Base-by-base conservation (phyloP, 2,113 vertebrate genomes). In the Glaucomys volans region DNA sequence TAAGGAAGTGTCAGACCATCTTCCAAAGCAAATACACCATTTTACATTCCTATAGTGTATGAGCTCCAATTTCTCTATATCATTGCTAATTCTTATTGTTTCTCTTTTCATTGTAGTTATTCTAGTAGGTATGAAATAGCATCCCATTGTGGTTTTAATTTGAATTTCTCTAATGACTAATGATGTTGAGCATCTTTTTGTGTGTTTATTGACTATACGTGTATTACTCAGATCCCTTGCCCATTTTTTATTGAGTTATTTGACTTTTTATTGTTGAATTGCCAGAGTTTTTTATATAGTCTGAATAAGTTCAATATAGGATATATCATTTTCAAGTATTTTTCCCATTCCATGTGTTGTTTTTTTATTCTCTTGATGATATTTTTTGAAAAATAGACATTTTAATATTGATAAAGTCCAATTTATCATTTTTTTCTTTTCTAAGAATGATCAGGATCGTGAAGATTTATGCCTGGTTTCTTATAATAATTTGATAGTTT, bases 321-420 rank as follows among this genome's bases (percentile, higher is more conserved):
- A 79, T 50, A 87, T 50, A 69, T 80, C 40, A 79, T 62, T 93
- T 93, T 6, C 30, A 91, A 75, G 66, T 71, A 83, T 82, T 84
- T 42, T 42, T 80, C n/a, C 22, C 47, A 75, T 67, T 69, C 14
- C 69, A 4, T 72, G 32, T 18, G 14, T 93, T 82, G 54, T 44
- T 93, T 89, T 79, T 40, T 57, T 24, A 42, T 52, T 72, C 83
- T 86, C 44, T 72, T 91, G 17, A 74, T 59, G 13, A 20, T 87
- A n/a, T 91, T 64, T 24, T 91, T 77, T 93, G 87, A 87, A 91
- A 59, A 35, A 50, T 32, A 77, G 20, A n/a, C 6, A 8, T 91
- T 86, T 14, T 71, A 13, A 75, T 88, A 79, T 82, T 77, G 44
- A 17, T 79, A 26, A 92, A 90, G 35, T 66, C 17, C 24, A 82